phyloP scores from a whole-genome alignment of 1,140 invertebrate genomes.

The Catajapyx aquilonaris region DNA sequence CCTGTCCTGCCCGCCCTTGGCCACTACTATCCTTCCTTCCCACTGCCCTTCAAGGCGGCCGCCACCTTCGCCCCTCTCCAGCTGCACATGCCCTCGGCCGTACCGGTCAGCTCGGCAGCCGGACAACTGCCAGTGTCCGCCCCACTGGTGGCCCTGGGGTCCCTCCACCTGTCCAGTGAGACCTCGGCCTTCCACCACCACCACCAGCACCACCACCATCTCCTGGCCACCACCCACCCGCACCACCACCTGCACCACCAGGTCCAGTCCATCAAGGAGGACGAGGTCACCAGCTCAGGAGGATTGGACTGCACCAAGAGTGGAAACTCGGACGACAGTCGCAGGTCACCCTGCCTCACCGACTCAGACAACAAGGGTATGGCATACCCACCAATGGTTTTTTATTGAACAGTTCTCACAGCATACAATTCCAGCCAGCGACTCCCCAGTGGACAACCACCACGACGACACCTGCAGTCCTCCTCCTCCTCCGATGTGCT shows the following conservation, averaged over 20 bases:
- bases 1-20: constrained; percentile 10
- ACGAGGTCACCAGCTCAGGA: constrained; percentile 47
- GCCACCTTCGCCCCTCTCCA: constrained; percentile 12
- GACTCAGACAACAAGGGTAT: constrained; percentile 1
- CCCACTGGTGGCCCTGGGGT: constrained; percentile 8
- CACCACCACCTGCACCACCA: constrained; percentile 16
- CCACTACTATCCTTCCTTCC: constrained; percentile 11
- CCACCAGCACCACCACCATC: constrained; percentile 6
- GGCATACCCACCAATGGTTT: no score
- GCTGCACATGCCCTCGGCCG: constrained; percentile 10
- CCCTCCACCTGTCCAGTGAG: constrained; percentile 6
- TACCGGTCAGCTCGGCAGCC: constrained; percentile 1
- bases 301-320: constrained; percentile 7
- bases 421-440: no score
- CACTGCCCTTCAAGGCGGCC: constrained; percentile 14
- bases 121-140: neutral
- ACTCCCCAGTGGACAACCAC: no score
- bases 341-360: constrained; percentile 7
- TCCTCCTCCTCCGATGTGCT: neutral
- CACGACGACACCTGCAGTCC: no score
- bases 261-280: constrained; percentile 31
- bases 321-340: constrained; percentile 4
- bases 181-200: constrained; percentile 16
- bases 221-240: constrained; percentile 17
- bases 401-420: no score